Percentiles rank a stretch among this genome's conserved stretches.
Conservation (phyloP, 2,888 invertebrate genomes). For the Anagyrus pseudococci region DNA sequence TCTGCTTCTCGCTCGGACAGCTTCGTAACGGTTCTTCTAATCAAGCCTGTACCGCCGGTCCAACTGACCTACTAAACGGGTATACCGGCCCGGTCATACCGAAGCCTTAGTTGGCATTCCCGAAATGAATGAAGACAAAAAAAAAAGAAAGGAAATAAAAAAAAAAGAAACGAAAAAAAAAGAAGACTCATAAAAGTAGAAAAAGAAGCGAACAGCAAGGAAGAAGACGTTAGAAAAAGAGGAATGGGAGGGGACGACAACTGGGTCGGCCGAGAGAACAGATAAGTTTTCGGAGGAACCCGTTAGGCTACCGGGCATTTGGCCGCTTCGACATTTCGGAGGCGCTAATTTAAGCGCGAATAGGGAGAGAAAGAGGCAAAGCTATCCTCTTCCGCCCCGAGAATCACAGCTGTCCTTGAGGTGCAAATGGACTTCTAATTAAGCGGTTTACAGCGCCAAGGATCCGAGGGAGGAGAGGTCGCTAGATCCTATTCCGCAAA, state of each 20-base stretch:
- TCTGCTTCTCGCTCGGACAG: slow-evolving; percentile 29
- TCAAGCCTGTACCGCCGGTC: slow-evolving; percentile 45
- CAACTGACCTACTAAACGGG: slow-evolving; percentile 54
- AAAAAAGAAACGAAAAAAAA: not conserved
- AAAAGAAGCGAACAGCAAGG: not conserved
- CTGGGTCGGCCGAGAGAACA: slow-evolving; percentile 24
- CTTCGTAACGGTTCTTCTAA: slow-evolving; percentile 50
- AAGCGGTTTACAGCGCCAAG: too few relatives aligned
- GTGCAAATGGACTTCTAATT: too few relatives aligned
- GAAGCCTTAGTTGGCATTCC: slow-evolving; percentile 33
- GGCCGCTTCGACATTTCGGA: slow-evolving; percentile 19
- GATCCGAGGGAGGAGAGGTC: too few relatives aligned
- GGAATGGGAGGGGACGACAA: slow-evolving; percentile 25
- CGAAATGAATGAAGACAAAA: slow-evolving; percentile 34
- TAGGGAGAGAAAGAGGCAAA: too few relatives aligned
- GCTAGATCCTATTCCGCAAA: not conserved
- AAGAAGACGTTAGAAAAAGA: not conserved
- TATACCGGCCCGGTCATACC: slow-evolving; percentile 40
- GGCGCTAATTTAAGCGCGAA: slow-evolving; percentile 1
- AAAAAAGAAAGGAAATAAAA: slow-evolving; percentile 13
- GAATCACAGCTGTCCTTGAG: too few relatives aligned
- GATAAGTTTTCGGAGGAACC: slow-evolving; percentile 29
- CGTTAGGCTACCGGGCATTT: slow-evolving; percentile 32
- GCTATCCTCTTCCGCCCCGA: too few relatives aligned
- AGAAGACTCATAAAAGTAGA: not conserved